These are phyloP conservation scores for Drosophila infuscata DNA, from an alignment of 2,888 invertebrate species.

Conservation along the genomic window DNA sequence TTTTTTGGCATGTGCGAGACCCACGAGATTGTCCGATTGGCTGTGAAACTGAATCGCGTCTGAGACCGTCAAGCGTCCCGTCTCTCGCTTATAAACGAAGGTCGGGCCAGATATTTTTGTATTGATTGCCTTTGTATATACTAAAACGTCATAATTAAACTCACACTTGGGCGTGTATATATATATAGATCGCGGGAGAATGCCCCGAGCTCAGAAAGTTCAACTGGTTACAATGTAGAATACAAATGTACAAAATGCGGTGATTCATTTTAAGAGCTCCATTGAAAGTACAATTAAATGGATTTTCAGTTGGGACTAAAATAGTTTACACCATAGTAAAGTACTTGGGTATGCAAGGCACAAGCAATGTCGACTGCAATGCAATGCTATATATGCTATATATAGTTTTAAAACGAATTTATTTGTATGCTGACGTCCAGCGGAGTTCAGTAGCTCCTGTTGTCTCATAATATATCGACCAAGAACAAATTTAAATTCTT, in stretches of 20 bases:
- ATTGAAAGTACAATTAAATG: not conserved
- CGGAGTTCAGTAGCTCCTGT: not conserved
- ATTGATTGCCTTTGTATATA: conserved; percentile 35
- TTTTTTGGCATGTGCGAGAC: conserved; percentile 15
- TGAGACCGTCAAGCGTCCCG: conserved; percentile 36
- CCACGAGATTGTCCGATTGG: conserved; percentile 33
- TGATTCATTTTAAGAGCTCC: conserved; percentile 15
- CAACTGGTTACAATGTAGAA: conserved; percentile 22
- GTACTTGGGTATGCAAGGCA: not conserved
- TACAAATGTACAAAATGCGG: not conserved
- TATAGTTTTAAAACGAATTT: not conserved
- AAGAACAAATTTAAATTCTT: not conserved
- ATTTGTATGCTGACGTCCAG: not conserved
- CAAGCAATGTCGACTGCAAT: not conserved
- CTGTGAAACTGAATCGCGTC: conserved; percentile 37
- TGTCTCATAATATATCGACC: not conserved
- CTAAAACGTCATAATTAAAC: conserved; percentile 24
- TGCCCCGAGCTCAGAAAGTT: conserved; percentile 19
- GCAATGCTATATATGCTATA: not conserved
- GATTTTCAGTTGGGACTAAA: not conserved
- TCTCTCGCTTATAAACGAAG: conserved; percentile 47
- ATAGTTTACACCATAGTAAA: not conserved
- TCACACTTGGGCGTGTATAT: not conserved
- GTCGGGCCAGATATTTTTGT: conserved; percentile 30
- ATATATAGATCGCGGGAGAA: conserved; percentile 27